Conservation (phyloP, 1,140 invertebrate genomes). For the Brachionus rubens region DNA sequence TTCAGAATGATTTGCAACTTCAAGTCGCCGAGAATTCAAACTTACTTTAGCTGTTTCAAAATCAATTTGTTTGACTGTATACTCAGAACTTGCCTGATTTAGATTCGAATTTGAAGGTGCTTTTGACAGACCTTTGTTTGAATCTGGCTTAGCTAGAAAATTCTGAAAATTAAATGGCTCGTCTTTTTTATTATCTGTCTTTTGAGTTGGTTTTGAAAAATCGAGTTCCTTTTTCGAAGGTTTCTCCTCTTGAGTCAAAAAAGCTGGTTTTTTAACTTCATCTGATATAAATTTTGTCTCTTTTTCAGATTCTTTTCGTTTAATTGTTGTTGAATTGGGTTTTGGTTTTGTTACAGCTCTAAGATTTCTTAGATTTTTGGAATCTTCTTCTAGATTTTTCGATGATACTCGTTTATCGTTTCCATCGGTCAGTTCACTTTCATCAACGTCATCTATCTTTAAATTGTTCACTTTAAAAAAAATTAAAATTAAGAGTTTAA, state of each 20-base stretch:
- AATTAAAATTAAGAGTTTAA: too few species aligned
- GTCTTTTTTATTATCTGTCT: slow-evolving; percentile 9
- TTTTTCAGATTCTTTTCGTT: too few species aligned
- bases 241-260: neutral
- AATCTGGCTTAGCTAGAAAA: neutral
- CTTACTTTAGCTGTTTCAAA: slow-evolving; percentile 34
- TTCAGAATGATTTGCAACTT: too few species aligned
- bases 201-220: too few species aligned
- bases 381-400: neutral
- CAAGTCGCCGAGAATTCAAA: too few species aligned
- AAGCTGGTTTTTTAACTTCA: too few species aligned
- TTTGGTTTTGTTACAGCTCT: too few species aligned
- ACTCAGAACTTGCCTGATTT: neutral
- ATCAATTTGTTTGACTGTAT: neutral
- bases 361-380: too few species aligned
- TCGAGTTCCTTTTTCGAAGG: neutral
- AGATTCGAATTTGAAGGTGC: neutral
- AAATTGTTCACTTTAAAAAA: neutral
- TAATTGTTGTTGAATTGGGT: too few species aligned
- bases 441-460: slow-evolving; percentile 17
- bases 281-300: too few species aligned
- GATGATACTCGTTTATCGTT: slow-evolving; percentile 8
- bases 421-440: neutral
- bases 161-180: slow-evolving; percentile 26
- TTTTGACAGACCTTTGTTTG: neutral